These are phyloP conservation scores for Papilio elwesi DNA, from an alignment of 2,888 invertebrate genomes.

Conservation along the genomic window DNA sequence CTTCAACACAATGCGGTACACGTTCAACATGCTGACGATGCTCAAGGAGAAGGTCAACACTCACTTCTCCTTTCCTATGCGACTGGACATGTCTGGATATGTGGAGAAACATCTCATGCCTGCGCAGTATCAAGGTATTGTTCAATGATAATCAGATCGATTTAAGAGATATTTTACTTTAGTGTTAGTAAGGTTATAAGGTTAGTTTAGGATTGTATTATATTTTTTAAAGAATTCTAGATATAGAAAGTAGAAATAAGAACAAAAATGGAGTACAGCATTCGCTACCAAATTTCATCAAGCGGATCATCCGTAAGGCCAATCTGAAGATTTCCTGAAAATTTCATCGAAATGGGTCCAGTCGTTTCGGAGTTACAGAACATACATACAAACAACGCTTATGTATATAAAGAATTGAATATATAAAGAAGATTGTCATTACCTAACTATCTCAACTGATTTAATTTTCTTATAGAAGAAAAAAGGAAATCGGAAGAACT, in stretches of 20 bases:
- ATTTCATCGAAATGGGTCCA: too few relatives aligned
- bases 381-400: too few relatives aligned
- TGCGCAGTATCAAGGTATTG: conserved; percentile 90
- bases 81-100: conserved; percentile 97
- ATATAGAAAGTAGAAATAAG: too few relatives aligned
- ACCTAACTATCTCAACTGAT: neutral
- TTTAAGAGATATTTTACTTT: too few relatives aligned
- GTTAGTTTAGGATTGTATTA: neutral
- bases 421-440: neutral
- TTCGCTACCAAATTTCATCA: too few relatives aligned
- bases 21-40: conserved; percentile 99
- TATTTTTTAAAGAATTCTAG: neutral
- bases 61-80: conserved; percentile 97
- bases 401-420: too few relatives aligned
- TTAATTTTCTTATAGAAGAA: conserved; percentile 76
- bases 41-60: conserved; percentile 98
- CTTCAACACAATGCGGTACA: conserved; percentile 98
- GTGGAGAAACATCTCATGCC: conserved; percentile 97
- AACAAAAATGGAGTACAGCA: too few relatives aligned
- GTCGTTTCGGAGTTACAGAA: too few relatives aligned
- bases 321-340: too few relatives aligned
- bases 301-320: too few relatives aligned
- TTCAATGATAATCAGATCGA: neutral
- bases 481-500: conserved; percentile 81
- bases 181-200: too few relatives aligned